These are phyloP conservation scores for Motacilla tschutschensis DNA, from an alignment of 2,113 vertebrate species.

Conservation along the genomic window DNA sequence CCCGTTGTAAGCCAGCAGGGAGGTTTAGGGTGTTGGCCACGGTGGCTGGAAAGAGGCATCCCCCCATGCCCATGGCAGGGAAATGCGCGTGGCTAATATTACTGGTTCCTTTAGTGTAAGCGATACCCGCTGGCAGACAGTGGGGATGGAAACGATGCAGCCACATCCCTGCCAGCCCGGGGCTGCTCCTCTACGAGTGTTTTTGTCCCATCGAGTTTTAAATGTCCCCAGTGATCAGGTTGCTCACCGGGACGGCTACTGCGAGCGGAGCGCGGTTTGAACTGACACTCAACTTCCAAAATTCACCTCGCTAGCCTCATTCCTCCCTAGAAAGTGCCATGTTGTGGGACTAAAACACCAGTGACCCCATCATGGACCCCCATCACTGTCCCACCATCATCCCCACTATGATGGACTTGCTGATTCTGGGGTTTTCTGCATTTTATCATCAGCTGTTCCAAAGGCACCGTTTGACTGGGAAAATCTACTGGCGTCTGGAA, in stretches of 20 bases:
- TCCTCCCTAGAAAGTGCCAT: neutral
- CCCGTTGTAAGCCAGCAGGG: accelerated
- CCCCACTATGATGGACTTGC: accelerated
- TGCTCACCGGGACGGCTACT: neutral
- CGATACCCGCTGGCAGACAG: neutral
- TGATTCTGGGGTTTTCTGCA: too few species aligned
- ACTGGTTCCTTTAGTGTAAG: constrained; percentile 35
- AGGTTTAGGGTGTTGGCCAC: neutral
- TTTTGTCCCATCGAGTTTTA: constrained; percentile 12
- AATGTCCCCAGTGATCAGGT: constrained; percentile 29
- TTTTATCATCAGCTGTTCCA: neutral
- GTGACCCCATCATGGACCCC: accelerated
- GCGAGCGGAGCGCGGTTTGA: neutral
- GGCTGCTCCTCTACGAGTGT: constrained; percentile 37
- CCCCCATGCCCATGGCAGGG: neutral
- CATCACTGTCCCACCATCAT: neutral
- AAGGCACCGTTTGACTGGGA: neutral
- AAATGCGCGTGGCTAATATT: neutral
- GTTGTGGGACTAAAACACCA: accelerated
- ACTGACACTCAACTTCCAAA: neutral
- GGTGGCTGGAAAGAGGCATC: neutral
- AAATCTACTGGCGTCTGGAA: accelerated
- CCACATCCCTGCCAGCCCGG: neutral
- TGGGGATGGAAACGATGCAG: constrained; percentile 17
- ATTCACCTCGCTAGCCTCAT: neutral